A percentile compares a stretch with the other conserved stretches of the same genome.
Conservation (phyloP, 1,140 invertebrate species). For the Potamilus streckersoni region DNA sequence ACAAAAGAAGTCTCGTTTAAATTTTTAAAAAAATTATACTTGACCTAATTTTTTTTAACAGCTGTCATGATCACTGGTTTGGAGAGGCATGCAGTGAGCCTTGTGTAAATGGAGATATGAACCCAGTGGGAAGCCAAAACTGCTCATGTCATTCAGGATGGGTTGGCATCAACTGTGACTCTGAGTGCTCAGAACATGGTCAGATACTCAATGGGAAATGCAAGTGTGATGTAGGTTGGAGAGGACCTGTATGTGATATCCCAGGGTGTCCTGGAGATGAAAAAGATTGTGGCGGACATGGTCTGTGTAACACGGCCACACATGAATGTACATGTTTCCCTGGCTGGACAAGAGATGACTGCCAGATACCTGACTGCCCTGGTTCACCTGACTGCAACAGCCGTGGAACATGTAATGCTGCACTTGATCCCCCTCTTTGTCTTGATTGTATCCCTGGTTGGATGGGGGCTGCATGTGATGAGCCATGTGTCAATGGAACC, state of each 20-base stretch:
- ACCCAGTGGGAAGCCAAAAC: slow-evolving; percentile 42
- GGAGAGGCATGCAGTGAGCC: slow-evolving; percentile 43
- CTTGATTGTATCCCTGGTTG: slow-evolving; percentile 38
- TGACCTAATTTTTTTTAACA: background rate
- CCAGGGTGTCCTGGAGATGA: slow-evolving; percentile 52
- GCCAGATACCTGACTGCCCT: slow-evolving; percentile 44
- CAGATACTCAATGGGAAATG: slow-evolving; percentile 36
- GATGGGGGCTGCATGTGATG: slow-evolving; percentile 42
- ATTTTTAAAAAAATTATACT: too few relatives aligned
- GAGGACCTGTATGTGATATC: slow-evolving; percentile 49
- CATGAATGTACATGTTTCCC: slow-evolving; percentile 51
- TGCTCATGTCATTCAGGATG: slow-evolving; percentile 54
- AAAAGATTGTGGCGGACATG: slow-evolving; percentile 50
- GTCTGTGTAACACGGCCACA: slow-evolving; percentile 48
- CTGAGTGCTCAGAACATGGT: slow-evolving; percentile 51
- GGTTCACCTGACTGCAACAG: slow-evolving; percentile 42
- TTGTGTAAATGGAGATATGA: slow-evolving; percentile 46
- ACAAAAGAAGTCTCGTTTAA: too few relatives aligned
- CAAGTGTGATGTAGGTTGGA: slow-evolving; percentile 49
- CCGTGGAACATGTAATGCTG: slow-evolving; percentile 37
- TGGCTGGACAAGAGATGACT: slow-evolving; percentile 50
- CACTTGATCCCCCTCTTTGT: slow-evolving; percentile 35
- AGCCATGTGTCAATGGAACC: slow-evolving; percentile 36
- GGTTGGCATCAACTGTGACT: slow-evolving; percentile 53
- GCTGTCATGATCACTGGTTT: slow-evolving; percentile 36